Evolutionary conservation across 2,888 invertebrate genomes (phyloP), one percentile per base, ranked within the genome.

Genomic region (Heterodera filipjevi): DNA sequence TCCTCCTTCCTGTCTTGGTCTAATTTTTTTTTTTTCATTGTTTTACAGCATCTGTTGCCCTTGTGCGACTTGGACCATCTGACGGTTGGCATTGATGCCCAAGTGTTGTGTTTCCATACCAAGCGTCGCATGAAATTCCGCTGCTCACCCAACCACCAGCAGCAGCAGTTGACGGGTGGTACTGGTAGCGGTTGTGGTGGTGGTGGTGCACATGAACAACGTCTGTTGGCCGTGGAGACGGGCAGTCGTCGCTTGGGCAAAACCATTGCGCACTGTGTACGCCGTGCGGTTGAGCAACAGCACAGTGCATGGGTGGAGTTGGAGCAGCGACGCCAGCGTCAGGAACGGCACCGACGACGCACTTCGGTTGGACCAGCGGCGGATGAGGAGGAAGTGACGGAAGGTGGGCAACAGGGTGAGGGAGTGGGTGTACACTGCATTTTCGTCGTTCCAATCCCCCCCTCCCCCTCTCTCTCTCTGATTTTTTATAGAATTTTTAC

Each of bases 221-320:
- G 74, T 35, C 39, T 49, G 14, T 74, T 83, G 35, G 64, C 68
- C 32, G 71, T 82, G 30, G 82, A 82, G 73, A 82, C 82, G 49
- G 82, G 80, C 49, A 81, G 82, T 59, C 71, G 77, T 66, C 66
- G 44, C 2, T 64, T 83, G 19, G 82, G 83, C 32, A 70, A 80
- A 53, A 64, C 76, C 10, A 82, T 82, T 46, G 82, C 74, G 27
- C 72, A 77, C 53, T 35, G 59, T 35, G 39, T 78, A 33, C 53
- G 53, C 27, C 66, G 68, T 59, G 76, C 78, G 39, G 59, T 59
- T 59, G 59, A n/a, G 59, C 59, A n/a, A 3, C 59, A 59, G n/a
- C 59, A 59, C 8, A 19, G 59, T 27, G 59, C 1, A 27, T 59
- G n/a, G 59, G 6, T 27, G 1, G 59, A 59, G 22, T 19, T 5